Percentiles rank a stretch among this genome's conserved stretches.
Conservation (phyloP, 2,888 invertebrate species). For the Drosophila leonis region DNA sequence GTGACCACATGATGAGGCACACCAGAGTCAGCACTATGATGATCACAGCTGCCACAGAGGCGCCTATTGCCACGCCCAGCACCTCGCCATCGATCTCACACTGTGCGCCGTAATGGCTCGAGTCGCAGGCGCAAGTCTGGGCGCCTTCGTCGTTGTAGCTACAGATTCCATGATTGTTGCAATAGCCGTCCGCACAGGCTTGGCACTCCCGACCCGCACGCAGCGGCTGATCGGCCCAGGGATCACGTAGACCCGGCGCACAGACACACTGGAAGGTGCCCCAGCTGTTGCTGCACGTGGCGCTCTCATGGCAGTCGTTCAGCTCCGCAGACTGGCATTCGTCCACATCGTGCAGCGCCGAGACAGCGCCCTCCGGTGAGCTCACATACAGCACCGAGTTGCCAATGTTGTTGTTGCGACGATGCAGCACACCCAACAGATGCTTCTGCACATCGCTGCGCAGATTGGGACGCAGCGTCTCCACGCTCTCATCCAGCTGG, state of each 20-base stretch:
- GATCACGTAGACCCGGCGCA: conserved; percentile 91
- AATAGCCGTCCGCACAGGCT: conserved; percentile 91
- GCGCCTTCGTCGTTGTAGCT: conserved; percentile 89
- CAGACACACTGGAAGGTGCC: conserved; percentile 91
- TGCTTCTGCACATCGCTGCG: conserved; percentile 93
- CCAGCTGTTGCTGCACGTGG: conserved; percentile 92
- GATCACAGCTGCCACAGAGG: conserved; percentile 94
- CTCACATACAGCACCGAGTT: conserved; percentile 94
- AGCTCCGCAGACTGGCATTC: conserved; percentile 93
- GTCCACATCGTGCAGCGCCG: conserved; percentile 92
- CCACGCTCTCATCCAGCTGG: conserved; percentile 90
- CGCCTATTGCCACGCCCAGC: conserved; percentile 95
- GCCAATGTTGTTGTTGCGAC: conserved; percentile 94
- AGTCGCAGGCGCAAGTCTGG: conserved; percentile 89
- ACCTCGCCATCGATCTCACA: conserved; percentile 97
- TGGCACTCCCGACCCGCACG: conserved; percentile 91
- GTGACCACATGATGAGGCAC: conserved; percentile 96
- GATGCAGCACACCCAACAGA: conserved; percentile 92
- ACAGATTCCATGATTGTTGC: conserved; percentile 94
- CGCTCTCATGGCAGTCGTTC: conserved; percentile 93
- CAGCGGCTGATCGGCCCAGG: conserved; percentile 89
- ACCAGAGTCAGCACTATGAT: conserved; percentile 95
- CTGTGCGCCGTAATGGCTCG: conserved; percentile 92
- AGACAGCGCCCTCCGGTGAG: conserved; percentile 92
- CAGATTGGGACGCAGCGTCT: conserved; percentile 89